phyloP scores from a whole-genome alignment of 2,797 vertebrate species.

The Lophius americanus region DNA sequence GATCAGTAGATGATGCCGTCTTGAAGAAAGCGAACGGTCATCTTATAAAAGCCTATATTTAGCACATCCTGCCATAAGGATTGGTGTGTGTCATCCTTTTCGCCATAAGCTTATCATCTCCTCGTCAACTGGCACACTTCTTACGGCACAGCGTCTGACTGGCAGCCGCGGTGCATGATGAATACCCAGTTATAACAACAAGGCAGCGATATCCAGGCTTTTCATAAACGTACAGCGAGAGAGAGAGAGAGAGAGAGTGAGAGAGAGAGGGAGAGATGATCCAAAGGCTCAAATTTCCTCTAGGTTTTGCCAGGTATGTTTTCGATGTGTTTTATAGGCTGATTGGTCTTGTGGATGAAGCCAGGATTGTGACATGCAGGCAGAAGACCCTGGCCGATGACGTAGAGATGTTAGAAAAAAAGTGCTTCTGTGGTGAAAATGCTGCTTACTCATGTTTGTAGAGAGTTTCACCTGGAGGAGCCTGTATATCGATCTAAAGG shows the following conservation, averaged over 20 bases:
- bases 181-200: conserved; percentile 19
- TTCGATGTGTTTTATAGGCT: conserved; percentile 11
- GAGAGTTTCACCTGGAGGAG: not conserved
- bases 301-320: conserved; percentile 70
- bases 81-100: conserved; percentile 66
- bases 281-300: conserved; percentile 64
- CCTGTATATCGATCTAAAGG: not conserved
- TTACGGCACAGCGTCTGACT: conserved; percentile 11
- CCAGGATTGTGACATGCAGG: conserved; percentile 1
- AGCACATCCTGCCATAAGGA: conserved; percentile 53
- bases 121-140: conserved; percentile 33
- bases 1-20: conserved; percentile 5
- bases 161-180: conserved; percentile 20
- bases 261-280: conserved; percentile 51
- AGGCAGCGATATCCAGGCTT: conserved; percentile 16
- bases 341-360: not conserved
- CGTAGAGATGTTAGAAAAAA: not conserved
- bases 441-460: not conserved
- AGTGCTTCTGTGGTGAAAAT: not conserved
- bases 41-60: conserved; percentile 59
- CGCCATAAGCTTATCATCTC: conserved; percentile 60
- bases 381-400: no score
- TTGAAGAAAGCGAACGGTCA: conserved; percentile 21
- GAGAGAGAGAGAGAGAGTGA: no score
- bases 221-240: not conserved